Evolutionary conservation across 2,113 vertebrate species (phyloP).

Genomic region (Ellobius talpinus): DNA sequence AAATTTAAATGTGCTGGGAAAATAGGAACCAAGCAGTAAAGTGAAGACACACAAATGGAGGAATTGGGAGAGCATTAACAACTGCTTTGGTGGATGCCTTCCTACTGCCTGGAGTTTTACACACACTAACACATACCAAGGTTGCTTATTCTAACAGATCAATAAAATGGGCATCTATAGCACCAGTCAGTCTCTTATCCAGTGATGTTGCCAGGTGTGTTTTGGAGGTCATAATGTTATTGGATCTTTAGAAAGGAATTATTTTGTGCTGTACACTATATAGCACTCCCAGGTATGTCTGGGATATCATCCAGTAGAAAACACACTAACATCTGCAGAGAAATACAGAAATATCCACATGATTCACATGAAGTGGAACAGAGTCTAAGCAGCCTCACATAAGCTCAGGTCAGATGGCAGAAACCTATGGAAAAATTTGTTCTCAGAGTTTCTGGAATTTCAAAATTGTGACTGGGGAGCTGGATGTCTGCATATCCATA

Average conservation of each 20-base stretch:
- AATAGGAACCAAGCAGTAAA: background rate
- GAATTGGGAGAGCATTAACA: background rate
- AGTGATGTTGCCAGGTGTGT: background rate
- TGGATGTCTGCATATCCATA: rapidly evolving
- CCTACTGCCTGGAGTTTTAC: too few species aligned
- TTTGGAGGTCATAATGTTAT: background rate
- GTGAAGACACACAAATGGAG: background rate
- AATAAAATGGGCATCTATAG: background rate
- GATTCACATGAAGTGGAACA: rapidly evolving
- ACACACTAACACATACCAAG: too few species aligned
- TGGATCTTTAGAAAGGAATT: background rate
- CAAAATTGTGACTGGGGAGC: too few species aligned
- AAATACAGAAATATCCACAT: background rate
- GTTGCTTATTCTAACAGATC: rapidly evolving
- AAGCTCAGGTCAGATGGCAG: background rate
- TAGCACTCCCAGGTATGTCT: background rate
- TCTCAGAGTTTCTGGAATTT: background rate
- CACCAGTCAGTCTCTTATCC: background rate
- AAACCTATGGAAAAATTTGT: background rate
- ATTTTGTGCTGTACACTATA: rapidly evolving
- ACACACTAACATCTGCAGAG: background rate
- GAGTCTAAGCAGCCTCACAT: too few species aligned
- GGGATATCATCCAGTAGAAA: background rate
- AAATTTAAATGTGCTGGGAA: background rate
- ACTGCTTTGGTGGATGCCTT: background rate